Evolutionary conservation across 2,797 vertebrate genomes (phyloP), one percentile per base, ranked within the genome.

Genomic region (Sebastes dallii): DNA sequence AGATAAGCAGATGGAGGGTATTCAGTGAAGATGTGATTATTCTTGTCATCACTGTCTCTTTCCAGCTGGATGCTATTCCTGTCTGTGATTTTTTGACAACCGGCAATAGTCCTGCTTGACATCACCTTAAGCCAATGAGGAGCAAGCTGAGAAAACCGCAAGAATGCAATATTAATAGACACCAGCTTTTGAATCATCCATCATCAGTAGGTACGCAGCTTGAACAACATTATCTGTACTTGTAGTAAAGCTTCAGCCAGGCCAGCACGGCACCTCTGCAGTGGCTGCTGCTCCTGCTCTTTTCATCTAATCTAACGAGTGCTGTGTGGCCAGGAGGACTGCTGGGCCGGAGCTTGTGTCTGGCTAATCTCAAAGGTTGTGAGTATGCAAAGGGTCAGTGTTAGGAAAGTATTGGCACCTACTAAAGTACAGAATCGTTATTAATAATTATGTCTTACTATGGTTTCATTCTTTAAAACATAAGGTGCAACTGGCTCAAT

Each of bases 51-150:
- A 50, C 81, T 67, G 69, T 86, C 77, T 88, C 67, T 42, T 65
- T 78, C 81, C 92, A 94, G 90, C 89, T 94, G 92, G 87, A 89
- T 74, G 72, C 75, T 74, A 82, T 88, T 91, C 84, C 69, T 66
- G 74, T 88, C 87, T 80, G 62, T 66, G 78, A 83, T 88, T 87
- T 87, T 87, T 86, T 90, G 75, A 93, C 78, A 88, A 90, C 78
- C 88, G 89, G 86, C 78, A 81, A n/a, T 2, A 29, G 67, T 85
- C 74, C 80, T 80, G 46, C 77, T 90, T 90, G 85, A 92, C 71
- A 86, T 93, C 85, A 92, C 71, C 54, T 69, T 34, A 22, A 76
- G 64, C 67, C 36, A 73, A 86, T 88, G 71, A 75, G 75, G 58
- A 77, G 25, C 30, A 66, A 78, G 65, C 61, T 29, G 29, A 81